A percentile compares a stretch with the other conserved stretches of the same genome.
Conservation (phyloP, 2,797 vertebrate species). For the Hapalemur alaotrensis region DNA sequence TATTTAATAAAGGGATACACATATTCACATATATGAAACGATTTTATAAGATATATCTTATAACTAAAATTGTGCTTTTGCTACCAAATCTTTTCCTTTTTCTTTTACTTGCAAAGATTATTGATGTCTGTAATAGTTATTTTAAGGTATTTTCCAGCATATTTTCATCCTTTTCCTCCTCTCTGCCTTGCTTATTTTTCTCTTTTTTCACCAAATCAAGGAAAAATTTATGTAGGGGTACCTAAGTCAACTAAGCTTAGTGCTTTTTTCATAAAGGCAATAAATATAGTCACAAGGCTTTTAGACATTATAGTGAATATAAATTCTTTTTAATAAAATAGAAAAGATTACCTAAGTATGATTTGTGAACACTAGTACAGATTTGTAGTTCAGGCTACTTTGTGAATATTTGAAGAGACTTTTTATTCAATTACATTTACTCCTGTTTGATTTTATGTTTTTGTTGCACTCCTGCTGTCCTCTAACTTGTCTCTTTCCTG, state of each 20-base stretch:
- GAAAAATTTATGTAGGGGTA: background rate
- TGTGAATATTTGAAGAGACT: background rate
- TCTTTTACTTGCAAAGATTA: constrained; percentile 27
- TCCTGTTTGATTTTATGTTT: constrained; percentile 20
- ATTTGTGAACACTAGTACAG: background rate
- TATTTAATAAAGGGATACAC: constrained; percentile 5
- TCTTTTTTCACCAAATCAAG: background rate
- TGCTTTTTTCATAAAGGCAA: background rate
- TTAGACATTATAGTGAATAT: constrained; percentile 1
- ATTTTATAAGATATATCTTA: background rate
- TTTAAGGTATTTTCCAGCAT: background rate
- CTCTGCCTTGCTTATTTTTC: background rate
- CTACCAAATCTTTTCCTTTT: background rate
- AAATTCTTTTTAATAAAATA: constrained; percentile 34
- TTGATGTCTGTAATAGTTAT: background rate
- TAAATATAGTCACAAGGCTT: constrained; percentile 15
- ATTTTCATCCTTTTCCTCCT: constrained; percentile 13
- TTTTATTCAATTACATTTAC: background rate
- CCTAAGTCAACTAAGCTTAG: background rate
- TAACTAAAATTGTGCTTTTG: constrained; percentile 24
- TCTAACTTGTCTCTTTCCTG: background rate
- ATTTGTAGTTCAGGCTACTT: background rate
- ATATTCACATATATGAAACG: background rate
- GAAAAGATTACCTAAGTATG: background rate
- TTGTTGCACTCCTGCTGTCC: background rate